Base-by-base conservation (phyloP, 2,888 invertebrate species). In the Aleiodes testaceus region DNA sequence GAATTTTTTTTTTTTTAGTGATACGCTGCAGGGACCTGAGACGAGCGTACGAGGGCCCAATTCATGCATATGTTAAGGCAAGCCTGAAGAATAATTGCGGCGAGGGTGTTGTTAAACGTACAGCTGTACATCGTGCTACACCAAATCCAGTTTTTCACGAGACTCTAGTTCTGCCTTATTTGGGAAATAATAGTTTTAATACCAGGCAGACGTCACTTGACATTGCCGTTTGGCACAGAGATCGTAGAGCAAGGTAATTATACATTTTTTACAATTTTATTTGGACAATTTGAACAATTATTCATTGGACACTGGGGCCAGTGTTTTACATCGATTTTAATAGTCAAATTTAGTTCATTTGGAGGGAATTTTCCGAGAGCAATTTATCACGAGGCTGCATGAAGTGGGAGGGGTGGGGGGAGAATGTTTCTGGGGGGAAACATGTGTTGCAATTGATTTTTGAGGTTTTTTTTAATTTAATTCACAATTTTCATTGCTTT, bases 151-250 rank as follows among this genome's bases (percentile, higher is more conserved):
- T 92, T 81, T 96, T 95, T 87, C 93, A 95, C 88, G 93, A 95
- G 82, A 92, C 92, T 77, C 91, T 95, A 82, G 91, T 91, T 79
- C 90, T 95, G 78, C 92, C 93, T 85, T 93, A 66, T 89, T 90
- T 16, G 83, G 88, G 30, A 91, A 91, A 80, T 66, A 80, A 79
- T 79, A 83, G 84, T 79, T 84, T 79, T 67, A 78, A 79, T 74
- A 79, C 75, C 68, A 79, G 76, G 67, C 88, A 90, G 63, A 91
- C 92, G 80, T 89, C 91, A 85, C 89, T 95, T 53, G 92, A 94
- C 80, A 90, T 96, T 79, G 95, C 95, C 53, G 95, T 95, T 55
- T 96, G 96, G 96, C 95, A 95, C 86, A 89, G 96, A 78, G 94
- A 95, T 88, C 92, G 94, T 79, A 92, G 92, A 78, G 92, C 92